These are phyloP conservation scores for Emydoidea blandingii DNA, from an alignment of 2,797 vertebrate genomes.

Conservation along the genomic window DNA sequence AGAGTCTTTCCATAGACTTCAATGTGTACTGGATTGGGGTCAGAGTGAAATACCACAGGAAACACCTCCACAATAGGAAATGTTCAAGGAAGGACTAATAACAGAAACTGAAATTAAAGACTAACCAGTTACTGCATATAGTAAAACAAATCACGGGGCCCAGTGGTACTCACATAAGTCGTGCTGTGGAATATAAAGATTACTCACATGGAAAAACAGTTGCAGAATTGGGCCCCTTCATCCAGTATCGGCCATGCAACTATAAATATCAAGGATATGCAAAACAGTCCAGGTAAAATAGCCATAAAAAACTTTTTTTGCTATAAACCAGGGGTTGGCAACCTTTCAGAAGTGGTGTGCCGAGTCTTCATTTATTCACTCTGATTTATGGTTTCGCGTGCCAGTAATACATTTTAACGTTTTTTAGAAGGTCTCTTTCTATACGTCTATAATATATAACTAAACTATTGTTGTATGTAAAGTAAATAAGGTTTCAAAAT, in stretches of 20 bases:
- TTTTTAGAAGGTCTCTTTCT: no score
- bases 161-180: background rate
- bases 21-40: background rate
- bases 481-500: no score
- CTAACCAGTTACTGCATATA: background rate
- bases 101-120: background rate
- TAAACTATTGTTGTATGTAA: no score
- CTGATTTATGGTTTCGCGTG: no score
- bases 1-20: background rate
- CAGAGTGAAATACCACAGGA: background rate
- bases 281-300: background rate
- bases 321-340: background rate
- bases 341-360: no score
- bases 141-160: background rate
- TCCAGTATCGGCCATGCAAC: background rate
- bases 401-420: no score
- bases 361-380: no score
- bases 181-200: background rate
- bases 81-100: background rate
- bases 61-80: background rate
- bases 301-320: background rate
- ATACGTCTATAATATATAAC: no score
- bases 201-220: background rate
- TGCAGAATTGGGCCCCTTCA: background rate
- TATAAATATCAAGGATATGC: background rate